A percentile compares a stretch with the other conserved stretches of the same genome.
Conservation (phyloP, 1,140 invertebrate species). For the Rhopalosiphum maidis region DNA sequence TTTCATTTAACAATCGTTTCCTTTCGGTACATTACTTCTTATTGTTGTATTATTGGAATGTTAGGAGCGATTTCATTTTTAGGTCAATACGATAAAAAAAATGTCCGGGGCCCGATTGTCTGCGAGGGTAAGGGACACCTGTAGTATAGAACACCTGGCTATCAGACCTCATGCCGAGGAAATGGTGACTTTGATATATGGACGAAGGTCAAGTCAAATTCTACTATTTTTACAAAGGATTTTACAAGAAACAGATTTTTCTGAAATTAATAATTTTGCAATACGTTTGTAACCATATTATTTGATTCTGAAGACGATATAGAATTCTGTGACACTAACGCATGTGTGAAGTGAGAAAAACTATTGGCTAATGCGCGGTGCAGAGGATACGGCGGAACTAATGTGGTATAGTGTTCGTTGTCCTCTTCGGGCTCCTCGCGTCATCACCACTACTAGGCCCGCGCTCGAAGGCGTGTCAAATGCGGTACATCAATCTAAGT, state of each 20-base stretch:
- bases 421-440: background rate
- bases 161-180: constrained; percentile 38
- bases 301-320: background rate
- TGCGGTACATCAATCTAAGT: constrained; percentile 51
- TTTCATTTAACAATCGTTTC: constrained; percentile 41
- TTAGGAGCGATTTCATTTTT: constrained; percentile 44
- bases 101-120: constrained; percentile 28
- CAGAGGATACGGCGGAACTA: constrained; percentile 30
- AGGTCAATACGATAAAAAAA: constrained; percentile 51
- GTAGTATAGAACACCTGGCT: constrained; percentile 53
- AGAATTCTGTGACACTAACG: constrained; percentile 8
- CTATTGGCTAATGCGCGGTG: background rate
- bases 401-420: constrained; percentile 48
- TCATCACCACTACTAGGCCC: background rate
- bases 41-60: constrained; percentile 35
- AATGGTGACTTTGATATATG: constrained; percentile 50
- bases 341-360: constrained; percentile 5
- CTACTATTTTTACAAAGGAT: constrained; percentile 31
- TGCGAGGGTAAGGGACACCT: constrained; percentile 41
- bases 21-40: constrained; percentile 10
- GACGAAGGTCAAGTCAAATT: constrained; percentile 50
- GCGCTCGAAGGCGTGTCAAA: constrained; percentile 52
- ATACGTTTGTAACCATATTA: background rate
- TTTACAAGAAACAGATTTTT: background rate
- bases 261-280: constrained; percentile 27